Conservation (phyloP, 2,113 vertebrate genomes). For the Coregonus clupeaformis region DNA sequence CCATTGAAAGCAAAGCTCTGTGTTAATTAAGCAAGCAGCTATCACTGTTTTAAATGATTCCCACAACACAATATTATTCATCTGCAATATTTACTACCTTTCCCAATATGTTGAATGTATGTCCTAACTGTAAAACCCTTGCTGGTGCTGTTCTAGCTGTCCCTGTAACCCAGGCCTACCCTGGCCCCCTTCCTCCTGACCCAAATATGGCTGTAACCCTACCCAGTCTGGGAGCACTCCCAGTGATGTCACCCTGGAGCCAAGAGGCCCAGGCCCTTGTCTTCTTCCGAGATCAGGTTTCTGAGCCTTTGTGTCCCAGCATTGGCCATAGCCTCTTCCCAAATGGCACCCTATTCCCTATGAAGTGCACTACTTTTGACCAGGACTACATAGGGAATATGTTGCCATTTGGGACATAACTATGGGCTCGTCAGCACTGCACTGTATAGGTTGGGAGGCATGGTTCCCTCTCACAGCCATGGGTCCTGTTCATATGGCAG, state of each 20-base stretch:
- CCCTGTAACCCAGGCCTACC: neutral
- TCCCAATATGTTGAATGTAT: neutral
- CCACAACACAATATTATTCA: neutral
- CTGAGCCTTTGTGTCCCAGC: constrained; percentile 54
- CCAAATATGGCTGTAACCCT: constrained; percentile 62
- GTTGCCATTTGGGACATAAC: too few relatives aligned
- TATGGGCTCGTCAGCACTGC: too few relatives aligned
- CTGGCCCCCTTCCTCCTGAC: constrained; percentile 40
- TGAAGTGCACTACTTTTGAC: too few relatives aligned
- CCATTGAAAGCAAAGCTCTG: neutral
- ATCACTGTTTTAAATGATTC: neutral
- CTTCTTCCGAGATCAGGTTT: constrained; percentile 73
- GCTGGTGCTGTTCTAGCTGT: neutral
- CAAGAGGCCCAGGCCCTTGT: constrained; percentile 25
- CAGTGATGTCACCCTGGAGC: constrained; percentile 40
- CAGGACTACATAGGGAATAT: too few relatives aligned
- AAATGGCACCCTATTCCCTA: too few relatives aligned
- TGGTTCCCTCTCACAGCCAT: too few relatives aligned
- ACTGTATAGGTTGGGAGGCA: too few relatives aligned
- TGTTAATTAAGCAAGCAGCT: neutral
- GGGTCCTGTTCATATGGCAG: too few relatives aligned
- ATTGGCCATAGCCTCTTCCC: constrained; percentile 6
- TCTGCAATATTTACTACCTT: neutral
- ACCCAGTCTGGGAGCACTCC: constrained; percentile 37
- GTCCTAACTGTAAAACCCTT: neutral